Evolutionary conservation across 2,797 vertebrate species (phyloP).

Genomic region (Neosalanx taihuensis): DNA sequence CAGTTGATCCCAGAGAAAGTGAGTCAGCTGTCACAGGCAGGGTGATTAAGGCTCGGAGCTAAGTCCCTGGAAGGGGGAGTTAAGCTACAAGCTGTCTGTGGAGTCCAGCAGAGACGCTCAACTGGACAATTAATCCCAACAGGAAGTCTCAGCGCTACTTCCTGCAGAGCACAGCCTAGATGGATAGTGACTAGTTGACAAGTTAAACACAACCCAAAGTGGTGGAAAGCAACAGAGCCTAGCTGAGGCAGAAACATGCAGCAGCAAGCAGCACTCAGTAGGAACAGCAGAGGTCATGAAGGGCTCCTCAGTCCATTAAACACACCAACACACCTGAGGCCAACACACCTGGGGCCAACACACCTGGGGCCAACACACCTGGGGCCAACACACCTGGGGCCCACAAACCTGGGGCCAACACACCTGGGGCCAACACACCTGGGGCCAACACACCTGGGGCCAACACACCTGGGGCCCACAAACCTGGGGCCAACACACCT

Average conservation of each 20-base stretch:
- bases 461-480: too few relatives aligned
- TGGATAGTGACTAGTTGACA: too few relatives aligned
- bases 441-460: too few relatives aligned
- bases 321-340: neutral
- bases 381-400: too few relatives aligned
- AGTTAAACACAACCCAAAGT: too few relatives aligned
- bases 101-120: constrained; percentile 44
- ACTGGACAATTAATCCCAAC: constrained; percentile 44
- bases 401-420: too few relatives aligned
- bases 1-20: constrained; percentile 28
- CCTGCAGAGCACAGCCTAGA: neutral
- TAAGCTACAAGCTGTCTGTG: constrained; percentile 29
- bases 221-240: too few relatives aligned
- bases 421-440: too few relatives aligned
- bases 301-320: neutral
- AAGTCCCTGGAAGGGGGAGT: constrained; percentile 45
- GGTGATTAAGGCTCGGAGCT: constrained; percentile 34
- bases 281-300: neutral
- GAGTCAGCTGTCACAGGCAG: constrained; percentile 41
- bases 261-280: too few relatives aligned
- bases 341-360: too few relatives aligned
- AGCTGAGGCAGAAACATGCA: neutral
- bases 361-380: too few relatives aligned
- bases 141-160: constrained; percentile 41
- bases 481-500: too few relatives aligned